Conservation (phyloP, 2,113 vertebrate species). For the Coturnix japonica region DNA sequence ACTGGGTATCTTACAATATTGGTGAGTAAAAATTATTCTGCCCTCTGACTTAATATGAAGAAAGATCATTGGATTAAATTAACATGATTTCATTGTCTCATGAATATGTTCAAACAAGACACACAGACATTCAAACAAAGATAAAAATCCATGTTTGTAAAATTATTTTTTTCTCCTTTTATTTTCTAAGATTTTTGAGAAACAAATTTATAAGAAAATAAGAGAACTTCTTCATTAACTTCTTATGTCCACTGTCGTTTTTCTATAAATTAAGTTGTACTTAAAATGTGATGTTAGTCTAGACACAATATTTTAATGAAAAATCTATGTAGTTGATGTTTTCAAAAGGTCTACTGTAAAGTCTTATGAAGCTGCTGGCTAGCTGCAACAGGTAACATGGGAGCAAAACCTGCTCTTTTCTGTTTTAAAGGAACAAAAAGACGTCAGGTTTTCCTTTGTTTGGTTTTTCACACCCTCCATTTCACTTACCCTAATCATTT, state of each 20-base stretch:
- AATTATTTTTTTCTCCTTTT: not conserved
- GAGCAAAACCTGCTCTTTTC: not conserved
- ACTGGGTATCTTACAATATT: not conserved
- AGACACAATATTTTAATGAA: not conserved
- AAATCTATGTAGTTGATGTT: not conserved
- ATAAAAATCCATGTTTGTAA: not conserved
- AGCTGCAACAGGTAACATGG: not conserved
- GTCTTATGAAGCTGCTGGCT: not conserved
- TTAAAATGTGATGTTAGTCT: too few species aligned
- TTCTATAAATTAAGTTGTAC: not conserved
- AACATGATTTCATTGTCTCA: not conserved
- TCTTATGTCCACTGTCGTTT: not conserved
- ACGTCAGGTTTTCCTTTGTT: not conserved
- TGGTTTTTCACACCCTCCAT: not conserved
- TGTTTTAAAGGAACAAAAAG: not conserved
- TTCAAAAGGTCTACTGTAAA: slow-evolving; percentile 2
- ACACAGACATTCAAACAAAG: not conserved
- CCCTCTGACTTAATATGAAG: not conserved
- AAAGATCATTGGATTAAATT: not conserved
- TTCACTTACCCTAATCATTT: not conserved
- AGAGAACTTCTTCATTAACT: not conserved
- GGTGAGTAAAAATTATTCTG: not conserved
- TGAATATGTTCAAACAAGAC: not conserved
- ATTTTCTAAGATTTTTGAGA: not conserved
- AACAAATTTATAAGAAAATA: not conserved